Conservation (phyloP, 1,140 invertebrate species). For the Calosoma granatense region DNA sequence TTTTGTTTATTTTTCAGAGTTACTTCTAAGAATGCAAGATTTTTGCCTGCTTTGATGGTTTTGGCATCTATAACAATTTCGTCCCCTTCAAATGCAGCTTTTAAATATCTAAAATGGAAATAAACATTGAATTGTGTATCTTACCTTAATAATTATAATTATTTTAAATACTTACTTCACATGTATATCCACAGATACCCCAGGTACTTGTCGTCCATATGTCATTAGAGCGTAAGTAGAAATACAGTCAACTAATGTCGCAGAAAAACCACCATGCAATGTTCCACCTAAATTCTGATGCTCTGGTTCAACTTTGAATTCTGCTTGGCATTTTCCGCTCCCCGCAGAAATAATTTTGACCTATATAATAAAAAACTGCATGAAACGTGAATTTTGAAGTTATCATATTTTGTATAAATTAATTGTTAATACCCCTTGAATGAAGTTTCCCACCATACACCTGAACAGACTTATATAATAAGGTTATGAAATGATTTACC, state of each 20-base stretch:
- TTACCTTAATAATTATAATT: neutral
- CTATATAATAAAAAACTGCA: slow-evolving; percentile 34
- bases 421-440: slow-evolving; percentile 4
- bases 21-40: slow-evolving; percentile 70
- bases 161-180: slow-evolving; percentile 44
- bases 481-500: slow-evolving; percentile 27
- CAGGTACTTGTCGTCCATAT: slow-evolving; percentile 44
- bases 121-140: slow-evolving; percentile 14
- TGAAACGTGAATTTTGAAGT: neutral
- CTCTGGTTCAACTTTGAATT: slow-evolving; percentile 65
- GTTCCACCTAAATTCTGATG: slow-evolving; percentile 65
- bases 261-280: slow-evolving; percentile 76
- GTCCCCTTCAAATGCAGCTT: slow-evolving; percentile 64
- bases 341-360: slow-evolving; percentile 55
- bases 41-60: slow-evolving; percentile 66
- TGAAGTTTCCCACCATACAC: no score
- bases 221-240: slow-evolving; percentile 73
- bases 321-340: slow-evolving; percentile 56
- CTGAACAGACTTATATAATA: no score
- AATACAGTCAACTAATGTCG: slow-evolving; percentile 70
- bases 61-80: slow-evolving; percentile 68
- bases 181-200: slow-evolving; percentile 65
- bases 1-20: slow-evolving; percentile 62
- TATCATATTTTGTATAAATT: neutral
- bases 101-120: slow-evolving; percentile 48